phyloP scores from a whole-genome alignment of 2,113 vertebrate species.

The Rhineura floridana region DNA sequence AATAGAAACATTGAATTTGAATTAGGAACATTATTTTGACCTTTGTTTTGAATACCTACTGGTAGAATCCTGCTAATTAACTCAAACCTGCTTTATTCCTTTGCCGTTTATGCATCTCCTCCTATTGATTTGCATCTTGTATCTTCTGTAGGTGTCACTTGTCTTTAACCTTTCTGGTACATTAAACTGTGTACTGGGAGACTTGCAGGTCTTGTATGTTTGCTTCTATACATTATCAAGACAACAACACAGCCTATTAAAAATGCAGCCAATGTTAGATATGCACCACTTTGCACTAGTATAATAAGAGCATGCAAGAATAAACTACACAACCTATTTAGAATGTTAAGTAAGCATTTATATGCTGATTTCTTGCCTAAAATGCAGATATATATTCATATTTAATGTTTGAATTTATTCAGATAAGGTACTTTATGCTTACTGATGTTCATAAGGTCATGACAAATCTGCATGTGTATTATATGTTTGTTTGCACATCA shows the following conservation, averaged over 20 bases:
- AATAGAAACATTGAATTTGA: no score
- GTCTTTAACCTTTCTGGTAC: constrained; percentile 46
- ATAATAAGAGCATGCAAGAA: constrained; percentile 34
- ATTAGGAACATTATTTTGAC: background rate
- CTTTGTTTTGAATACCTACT: background rate
- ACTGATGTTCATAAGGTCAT: background rate
- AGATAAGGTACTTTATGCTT: background rate
- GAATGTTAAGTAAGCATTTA: background rate
- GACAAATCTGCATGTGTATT: background rate
- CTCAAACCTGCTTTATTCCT: background rate
- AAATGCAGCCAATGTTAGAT: constrained; percentile 24
- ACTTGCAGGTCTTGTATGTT: constrained; percentile 38
- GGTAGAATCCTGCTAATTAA: background rate
- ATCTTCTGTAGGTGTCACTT: constrained; percentile 11
- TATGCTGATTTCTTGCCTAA: background rate
- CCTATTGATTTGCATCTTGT: constrained; percentile 7
- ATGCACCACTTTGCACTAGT: constrained; percentile 9
- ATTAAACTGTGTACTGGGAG: constrained; percentile 47
- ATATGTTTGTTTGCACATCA: background rate
- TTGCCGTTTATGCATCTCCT: constrained; percentile 19
- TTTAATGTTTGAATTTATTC: background rate
- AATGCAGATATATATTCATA: background rate
- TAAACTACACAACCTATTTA: constrained; percentile 30
- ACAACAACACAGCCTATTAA: constrained; percentile 33
- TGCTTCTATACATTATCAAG: constrained; percentile 25